Conservation (phyloP, 2,888 invertebrate genomes). For the Scotopteryx bipunctaria region DNA sequence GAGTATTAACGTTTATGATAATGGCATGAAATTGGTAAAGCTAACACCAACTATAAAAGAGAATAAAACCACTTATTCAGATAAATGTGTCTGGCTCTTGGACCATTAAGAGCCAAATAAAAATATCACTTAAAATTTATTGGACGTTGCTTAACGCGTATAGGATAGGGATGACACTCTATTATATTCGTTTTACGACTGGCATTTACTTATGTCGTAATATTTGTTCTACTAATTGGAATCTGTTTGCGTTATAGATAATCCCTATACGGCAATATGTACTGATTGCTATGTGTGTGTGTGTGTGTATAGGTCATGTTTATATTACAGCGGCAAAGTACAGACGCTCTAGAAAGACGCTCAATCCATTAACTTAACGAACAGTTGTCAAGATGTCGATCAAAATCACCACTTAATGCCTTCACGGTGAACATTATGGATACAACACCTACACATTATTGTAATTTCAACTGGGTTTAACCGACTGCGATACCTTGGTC, state of each 20-base stretch:
- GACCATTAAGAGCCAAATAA: slow-evolving; percentile 40
- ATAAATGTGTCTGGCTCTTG: slow-evolving; percentile 41
- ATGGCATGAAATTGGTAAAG: slow-evolving; percentile 39
- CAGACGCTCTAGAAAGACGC: slow-evolving; percentile 61
- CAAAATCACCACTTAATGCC: slow-evolving; percentile 76
- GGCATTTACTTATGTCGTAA: slow-evolving; percentile 39
- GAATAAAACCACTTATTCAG: slow-evolving; percentile 41
- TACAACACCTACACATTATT: slow-evolving; percentile 72
- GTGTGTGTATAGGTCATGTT: slow-evolving; percentile 48
- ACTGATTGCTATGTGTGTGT: slow-evolving; percentile 53
- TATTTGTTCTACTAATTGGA: slow-evolving; percentile 52
- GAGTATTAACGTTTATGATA: slow-evolving; percentile 43
- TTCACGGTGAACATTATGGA: slow-evolving; percentile 67
- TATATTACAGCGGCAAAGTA: slow-evolving; percentile 49
- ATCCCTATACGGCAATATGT: slow-evolving; percentile 45
- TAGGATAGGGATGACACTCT: slow-evolving; percentile 39
- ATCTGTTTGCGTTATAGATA: slow-evolving; percentile 52
- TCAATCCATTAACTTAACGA: slow-evolving; percentile 81
- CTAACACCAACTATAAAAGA: slow-evolving; percentile 40
- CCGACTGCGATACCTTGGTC: slow-evolving; percentile 22
- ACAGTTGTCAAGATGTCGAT: slow-evolving; percentile 82
- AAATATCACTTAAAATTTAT: slow-evolving; percentile 42
- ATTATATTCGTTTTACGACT: slow-evolving; percentile 39
- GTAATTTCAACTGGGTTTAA: slow-evolving; percentile 59
- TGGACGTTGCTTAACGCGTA: slow-evolving; percentile 36